Percentiles rank a stretch among this genome's conserved stretches.
phyloP scores from a whole-genome alignment of 1,140 invertebrate genomes.

The Mycetomoellerius zeteki region DNA sequence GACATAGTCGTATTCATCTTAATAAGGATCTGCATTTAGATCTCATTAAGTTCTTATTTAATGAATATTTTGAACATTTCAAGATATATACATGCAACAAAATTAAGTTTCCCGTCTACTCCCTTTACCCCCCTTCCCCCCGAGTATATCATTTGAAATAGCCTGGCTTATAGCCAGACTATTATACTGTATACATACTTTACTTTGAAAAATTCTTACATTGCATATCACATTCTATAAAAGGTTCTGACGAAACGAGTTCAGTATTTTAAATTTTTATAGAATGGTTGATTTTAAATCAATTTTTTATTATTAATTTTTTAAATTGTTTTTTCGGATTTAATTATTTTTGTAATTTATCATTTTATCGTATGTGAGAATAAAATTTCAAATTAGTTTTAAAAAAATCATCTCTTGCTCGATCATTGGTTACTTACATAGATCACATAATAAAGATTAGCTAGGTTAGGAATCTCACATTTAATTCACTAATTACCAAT shows the following conservation, averaged over 20 bases:
- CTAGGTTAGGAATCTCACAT: no score
- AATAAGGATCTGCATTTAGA: neutral
- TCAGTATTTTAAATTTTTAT: constrained; percentile 6
- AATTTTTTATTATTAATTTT: constrained; percentile 9
- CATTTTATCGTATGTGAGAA: no score
- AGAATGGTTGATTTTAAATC: neutral
- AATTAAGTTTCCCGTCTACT: constrained; percentile 21
- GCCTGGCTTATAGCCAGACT: neutral
- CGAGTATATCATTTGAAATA: constrained; percentile 1
- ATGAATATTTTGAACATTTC: neutral
- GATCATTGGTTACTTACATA: no score
- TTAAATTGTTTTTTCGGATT: neutral
- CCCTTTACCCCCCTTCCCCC: no score
- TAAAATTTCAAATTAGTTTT: no score
- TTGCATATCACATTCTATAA: neutral
- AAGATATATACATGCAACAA: neutral
- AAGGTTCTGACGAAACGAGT: neutral
- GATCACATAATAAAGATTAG: no score
- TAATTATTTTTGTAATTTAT: neutral
- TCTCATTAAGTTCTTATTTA: neutral
- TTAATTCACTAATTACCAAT: no score
- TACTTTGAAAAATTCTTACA: constrained; percentile 5
- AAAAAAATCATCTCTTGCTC: no score
- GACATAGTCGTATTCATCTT: neutral
- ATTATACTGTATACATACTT: neutral